Percentiles rank a stretch among this genome's conserved stretches.
These are phyloP conservation scores for Cryptotermes secundus DNA, from an alignment of 1,140 invertebrate species.

Conservation along the genomic window DNA sequence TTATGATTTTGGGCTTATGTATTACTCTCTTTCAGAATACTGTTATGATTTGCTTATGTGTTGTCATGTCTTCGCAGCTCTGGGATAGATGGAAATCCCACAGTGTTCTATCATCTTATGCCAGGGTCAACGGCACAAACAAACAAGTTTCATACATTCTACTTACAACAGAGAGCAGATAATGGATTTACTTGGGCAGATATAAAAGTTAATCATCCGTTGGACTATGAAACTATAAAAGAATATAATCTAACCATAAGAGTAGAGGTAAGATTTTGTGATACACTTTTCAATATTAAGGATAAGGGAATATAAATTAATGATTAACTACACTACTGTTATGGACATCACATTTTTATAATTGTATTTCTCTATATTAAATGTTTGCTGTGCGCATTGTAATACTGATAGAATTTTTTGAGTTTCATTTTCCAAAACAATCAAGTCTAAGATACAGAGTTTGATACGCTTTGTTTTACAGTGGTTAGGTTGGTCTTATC, in stretches of 20 bases:
- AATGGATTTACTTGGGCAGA: slow-evolving; percentile 91
- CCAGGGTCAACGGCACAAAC: slow-evolving; percentile 92
- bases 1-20: background rate
- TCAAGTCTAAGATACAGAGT: no score
- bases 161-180: slow-evolving; percentile 87
- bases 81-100: slow-evolving; percentile 93
- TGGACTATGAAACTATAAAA: slow-evolving; percentile 93
- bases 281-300: no score
- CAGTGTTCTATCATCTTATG: slow-evolving; percentile 92
- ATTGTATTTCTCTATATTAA: no score
- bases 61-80: slow-evolving; percentile 66
- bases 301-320: no score
- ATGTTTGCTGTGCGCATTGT: no score
- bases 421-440: no score
- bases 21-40: background rate
- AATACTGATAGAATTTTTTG: no score
- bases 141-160: slow-evolving; percentile 94
- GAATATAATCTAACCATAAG: slow-evolving; percentile 95
- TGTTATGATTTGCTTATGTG: background rate
- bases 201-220: slow-evolving; percentile 92
- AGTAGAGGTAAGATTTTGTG: slow-evolving; percentile 77
- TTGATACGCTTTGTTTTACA: no score
- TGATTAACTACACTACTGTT: no score
- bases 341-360: no score
- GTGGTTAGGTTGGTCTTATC: no score